Evolutionary conservation across 2,888 invertebrate genomes (phyloP), one percentile per base, ranked within the genome.

Genomic region (Lasioglossum morio): DNA sequence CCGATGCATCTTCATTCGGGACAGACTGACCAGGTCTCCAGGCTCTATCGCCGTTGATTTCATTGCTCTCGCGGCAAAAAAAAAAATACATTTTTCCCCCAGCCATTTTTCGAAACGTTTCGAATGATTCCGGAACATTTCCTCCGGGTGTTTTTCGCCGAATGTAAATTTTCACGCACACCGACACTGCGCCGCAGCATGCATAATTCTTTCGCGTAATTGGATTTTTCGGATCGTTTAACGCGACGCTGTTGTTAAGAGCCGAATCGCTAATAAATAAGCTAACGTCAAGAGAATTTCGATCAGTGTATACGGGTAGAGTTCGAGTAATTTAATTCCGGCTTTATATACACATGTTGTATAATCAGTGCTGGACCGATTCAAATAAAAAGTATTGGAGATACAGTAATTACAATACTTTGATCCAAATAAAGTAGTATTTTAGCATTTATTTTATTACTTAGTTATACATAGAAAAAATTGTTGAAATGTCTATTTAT

Each of bases 1-100:
- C 73, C 86, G 78, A 84, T 81, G 83, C 81, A 76, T 87, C 86
- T 87, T 87, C 87, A 73, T 86, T 84, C 73, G 76, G 74, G 46
- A 46, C 37, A 40, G 73, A 43, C 23, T 19, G 23, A 57, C 4
- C 60, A 27, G 27, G 40, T 12, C 2, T 14, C 40, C 40, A 23
- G 60, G 66, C 40, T 8, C 80, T 48, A 37, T 34, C 70, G 46
- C 37, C n/a, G 37, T 0, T n/a, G 40, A 72, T 72, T 81, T 74
- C 46, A 43, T 75, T 75, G 57, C 16, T 23, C 12, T 23, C 69
- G 27, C 27, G 27, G n/a, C n/a, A 23, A 16, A 53, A 53, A 27
- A 40, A 34, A 75, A 8, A 19, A 10, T n/a, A n/a, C n/a, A n/a
- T 23, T 66, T 34, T 34, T 19, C 4, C 19, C 19, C 66, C 34